A percentile compares a stretch with the other conserved stretches of the same genome.
Evolutionary conservation across 2,888 invertebrate genomes (phyloP).

Genomic region (Noctua pronuba): DNA sequence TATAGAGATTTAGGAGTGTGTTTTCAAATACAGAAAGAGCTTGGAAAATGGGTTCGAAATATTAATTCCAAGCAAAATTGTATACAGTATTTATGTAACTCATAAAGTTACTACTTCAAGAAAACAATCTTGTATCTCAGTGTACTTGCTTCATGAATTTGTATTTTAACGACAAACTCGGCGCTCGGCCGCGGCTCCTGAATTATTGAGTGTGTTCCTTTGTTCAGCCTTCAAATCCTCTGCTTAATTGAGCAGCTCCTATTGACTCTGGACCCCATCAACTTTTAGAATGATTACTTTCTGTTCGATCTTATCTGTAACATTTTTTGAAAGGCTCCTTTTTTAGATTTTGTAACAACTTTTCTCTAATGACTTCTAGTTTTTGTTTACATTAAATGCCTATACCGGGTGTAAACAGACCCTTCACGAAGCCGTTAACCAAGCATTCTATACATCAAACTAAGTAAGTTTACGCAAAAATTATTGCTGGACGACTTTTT

Average conservation of each 20-base stretch:
- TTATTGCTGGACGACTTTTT: too few relatives aligned
- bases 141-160: conserved; percentile 44
- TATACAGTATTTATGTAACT: not conserved
- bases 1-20: too few relatives aligned
- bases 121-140: conserved; percentile 16
- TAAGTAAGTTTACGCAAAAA: too few relatives aligned
- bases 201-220: conserved; percentile 58
- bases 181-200: conserved; percentile 18
- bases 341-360: not conserved
- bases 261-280: conserved; percentile 52
- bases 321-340: not conserved
- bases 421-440: too few relatives aligned
- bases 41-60: not conserved
- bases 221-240: conserved; percentile 46
- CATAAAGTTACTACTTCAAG: not conserved
- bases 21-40: not conserved
- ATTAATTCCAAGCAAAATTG: not conserved
- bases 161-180: conserved; percentile 59
- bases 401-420: too few relatives aligned
- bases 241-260: conserved; percentile 57
- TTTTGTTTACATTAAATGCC: not conserved
- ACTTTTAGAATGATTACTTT: conserved; percentile 60
- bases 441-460: too few relatives aligned
- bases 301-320: conserved; percentile 24
- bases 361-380: not conserved